Evolutionary conservation across 1,140 invertebrate species (phyloP).

Genomic region (Drosophila repletoides): DNA sequence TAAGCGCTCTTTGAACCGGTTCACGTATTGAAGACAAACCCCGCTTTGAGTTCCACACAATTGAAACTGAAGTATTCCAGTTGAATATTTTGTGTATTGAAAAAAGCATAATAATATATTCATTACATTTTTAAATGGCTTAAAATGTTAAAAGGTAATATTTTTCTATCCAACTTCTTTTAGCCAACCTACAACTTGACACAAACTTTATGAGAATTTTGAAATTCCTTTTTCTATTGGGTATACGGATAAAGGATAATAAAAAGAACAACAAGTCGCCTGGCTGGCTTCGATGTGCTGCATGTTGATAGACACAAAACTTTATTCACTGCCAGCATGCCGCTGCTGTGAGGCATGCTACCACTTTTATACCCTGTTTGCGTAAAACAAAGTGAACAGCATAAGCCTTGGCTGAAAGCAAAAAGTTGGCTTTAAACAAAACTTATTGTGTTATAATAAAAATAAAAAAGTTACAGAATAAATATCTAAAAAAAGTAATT

Average conservation of each 20-base stretch:
- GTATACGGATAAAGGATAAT: conserved; percentile 1
- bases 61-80: no score
- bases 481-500: not conserved
- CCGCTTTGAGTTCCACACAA: no score
- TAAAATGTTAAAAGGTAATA: no score
- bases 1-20: no score
- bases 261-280: conserved; percentile 20
- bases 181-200: not conserved
- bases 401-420: no score
- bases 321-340: conserved; percentile 39
- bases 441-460: no score
- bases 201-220: conserved; percentile 11
- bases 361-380: conserved; percentile 4
- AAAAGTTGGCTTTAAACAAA: no score
- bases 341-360: not conserved
- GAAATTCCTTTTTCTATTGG: conserved; percentile 4
- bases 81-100: no score
- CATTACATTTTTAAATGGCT: no score
- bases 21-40: no score
- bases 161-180: not conserved
- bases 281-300: conserved; percentile 32
- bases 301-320: conserved; percentile 44
- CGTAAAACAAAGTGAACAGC: no score
- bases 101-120: no score
- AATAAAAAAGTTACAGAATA: not conserved